Percentiles rank a stretch among this genome's conserved stretches.
Conservation (phyloP, 2,888 invertebrate species). For the Drosophila paramelanica region DNA sequence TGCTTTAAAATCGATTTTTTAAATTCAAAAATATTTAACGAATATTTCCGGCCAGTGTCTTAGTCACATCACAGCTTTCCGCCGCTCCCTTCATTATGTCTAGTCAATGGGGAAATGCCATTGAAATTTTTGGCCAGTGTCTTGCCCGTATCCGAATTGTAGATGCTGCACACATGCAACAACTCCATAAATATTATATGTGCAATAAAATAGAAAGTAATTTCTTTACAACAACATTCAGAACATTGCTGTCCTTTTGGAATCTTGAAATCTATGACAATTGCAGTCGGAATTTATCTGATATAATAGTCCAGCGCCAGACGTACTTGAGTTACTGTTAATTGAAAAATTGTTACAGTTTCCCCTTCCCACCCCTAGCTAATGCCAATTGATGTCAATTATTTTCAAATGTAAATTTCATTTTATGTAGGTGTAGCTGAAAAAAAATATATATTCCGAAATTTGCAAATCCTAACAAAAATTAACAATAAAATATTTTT, state of each 20-base stretch:
- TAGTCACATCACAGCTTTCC: not conserved
- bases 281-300: conserved; percentile 65
- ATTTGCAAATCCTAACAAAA: not conserved
- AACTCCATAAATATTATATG: conserved; percentile 60
- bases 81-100: too few species aligned
- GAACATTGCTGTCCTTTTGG: conserved; percentile 10
- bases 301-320: conserved; percentile 39
- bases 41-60: conserved; percentile 33
- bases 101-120: conserved; percentile 14
- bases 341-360: conserved; percentile 65
- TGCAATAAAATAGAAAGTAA: conserved; percentile 69
- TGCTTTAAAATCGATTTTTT: conserved; percentile 59
- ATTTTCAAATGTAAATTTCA: conserved; percentile 1
- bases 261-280: conserved; percentile 65
- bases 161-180: conserved; percentile 27
- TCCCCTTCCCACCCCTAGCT: not conserved
- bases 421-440: not conserved
- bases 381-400: conserved; percentile 7
- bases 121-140: conserved; percentile 37
- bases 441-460: not conserved
- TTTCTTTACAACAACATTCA: conserved; percentile 39
- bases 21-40: conserved; percentile 52
- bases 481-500: not conserved
- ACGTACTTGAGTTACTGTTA: conserved; percentile 66
- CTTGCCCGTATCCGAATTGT: conserved; percentile 30